Conservation (phyloP, 2,888 invertebrate genomes). For the Morpho helenor region DNA sequence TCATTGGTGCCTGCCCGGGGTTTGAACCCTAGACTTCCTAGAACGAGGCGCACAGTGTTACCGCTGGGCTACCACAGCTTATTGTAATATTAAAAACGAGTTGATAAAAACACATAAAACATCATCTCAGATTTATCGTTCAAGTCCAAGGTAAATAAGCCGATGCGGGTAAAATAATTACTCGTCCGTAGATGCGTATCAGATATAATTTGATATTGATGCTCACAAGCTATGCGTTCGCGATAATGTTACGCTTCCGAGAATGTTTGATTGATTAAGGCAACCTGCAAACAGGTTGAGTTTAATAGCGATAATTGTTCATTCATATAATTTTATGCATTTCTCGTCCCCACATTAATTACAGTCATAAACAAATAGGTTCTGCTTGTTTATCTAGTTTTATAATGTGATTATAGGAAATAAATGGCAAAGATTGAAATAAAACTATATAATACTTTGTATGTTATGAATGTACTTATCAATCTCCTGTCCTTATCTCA, state of each 20-base stretch:
- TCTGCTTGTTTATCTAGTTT: too few relatives aligned
- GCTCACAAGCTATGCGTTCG: conserved; percentile 27
- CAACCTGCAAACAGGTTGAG: conserved; percentile 35
- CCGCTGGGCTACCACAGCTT: too few relatives aligned
- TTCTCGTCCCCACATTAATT: conserved; percentile 2
- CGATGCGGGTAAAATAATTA: conserved; percentile 7
- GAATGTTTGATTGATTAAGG: conserved; percentile 35
- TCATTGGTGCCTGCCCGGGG: too few relatives aligned
- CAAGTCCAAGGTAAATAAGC: neutral
- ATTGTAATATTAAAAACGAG: too few relatives aligned
- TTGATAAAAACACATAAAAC: neutral
- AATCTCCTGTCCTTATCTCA: too few relatives aligned
- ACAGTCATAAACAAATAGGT: too few relatives aligned
- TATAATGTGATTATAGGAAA: too few relatives aligned
- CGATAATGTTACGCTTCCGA: conserved; percentile 35
- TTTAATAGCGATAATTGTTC: conserved; percentile 42
- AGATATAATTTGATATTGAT: conserved; percentile 34
- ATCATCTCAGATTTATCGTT: neutral
- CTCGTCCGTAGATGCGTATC: conserved; percentile 29
- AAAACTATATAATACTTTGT: too few relatives aligned
- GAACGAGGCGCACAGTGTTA: neutral
- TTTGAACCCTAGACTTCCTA: too few relatives aligned
- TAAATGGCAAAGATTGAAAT: too few relatives aligned
- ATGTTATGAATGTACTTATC: too few relatives aligned
- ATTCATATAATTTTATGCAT: conserved; percentile 28